Base-by-base conservation (phyloP, 2,888 invertebrate genomes). In the Caenorhabditis sp. region DNA sequence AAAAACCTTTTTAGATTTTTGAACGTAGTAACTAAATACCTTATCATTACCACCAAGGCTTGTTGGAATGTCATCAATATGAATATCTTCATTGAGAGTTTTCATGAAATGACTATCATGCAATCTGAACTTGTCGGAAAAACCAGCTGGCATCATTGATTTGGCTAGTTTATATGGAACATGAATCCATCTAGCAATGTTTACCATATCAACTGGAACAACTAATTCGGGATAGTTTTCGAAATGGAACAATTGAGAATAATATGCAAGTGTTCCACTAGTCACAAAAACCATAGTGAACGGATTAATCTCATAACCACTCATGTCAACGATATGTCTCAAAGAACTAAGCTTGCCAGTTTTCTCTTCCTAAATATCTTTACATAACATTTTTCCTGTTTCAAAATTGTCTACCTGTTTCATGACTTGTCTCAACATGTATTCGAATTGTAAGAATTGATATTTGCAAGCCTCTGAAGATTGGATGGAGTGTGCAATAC, bases 181-280 rank as follows among this genome's bases (percentile, higher is more conserved):
- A 69, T 84, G 82, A 63, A 87, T 83, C 87, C 87, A 88, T 64
- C 81, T 82, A 62, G 87, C 82, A 49, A 86, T 82, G 77, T 87
- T 88, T 58, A 87, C 84, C 69, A 85, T 79, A 59, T 86, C 83
- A 12, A 82, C 81, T 14, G 86, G 86, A 21, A 76, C 71, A 21
- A 82, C 86, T 61, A 86, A 73, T 62, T 87, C 86, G 1, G 87
- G 87, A 59, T 86, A 87, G 76, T 87, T 86, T 55, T 87, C 86
- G 67, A 85, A 88, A 62, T 87, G 87, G 72, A 88, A 83, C 10
- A 88, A 73, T 49, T 87, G 83, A 12, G 85, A 81, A 66, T 86
- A 86, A 74, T 87, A 88, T 27, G 84, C 83, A 24, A 88, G 70
- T 0, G 84, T 82, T 58, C 87, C 87, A 66, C 81, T 83, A 58